Base-by-base conservation (phyloP, 2,888 invertebrate species). In the Halictus ligatus region DNA sequence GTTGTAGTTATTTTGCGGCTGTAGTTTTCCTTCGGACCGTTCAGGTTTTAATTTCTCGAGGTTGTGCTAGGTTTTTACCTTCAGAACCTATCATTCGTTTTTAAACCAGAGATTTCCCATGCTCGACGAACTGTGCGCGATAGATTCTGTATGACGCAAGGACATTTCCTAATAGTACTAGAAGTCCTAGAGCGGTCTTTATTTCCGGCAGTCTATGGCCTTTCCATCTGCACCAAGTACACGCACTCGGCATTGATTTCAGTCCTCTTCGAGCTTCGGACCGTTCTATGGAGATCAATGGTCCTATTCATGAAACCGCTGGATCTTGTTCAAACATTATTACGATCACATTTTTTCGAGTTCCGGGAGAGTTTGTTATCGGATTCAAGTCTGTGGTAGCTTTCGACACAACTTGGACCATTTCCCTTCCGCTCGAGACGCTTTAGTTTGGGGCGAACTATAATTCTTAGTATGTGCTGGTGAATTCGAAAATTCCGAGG, bases 191-290 rank as follows among this genome's bases (percentile, higher is more conserved):
- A 15, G 15, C 15, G 64, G 64, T 64, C 64, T 64, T 64, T 29
- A 29, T 29, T 64, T 29, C 64, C 58, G 29, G 29, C 13, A 64
- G 29, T 64, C 64, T 64, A 64, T 29, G 29, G 64, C 29, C 29
- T 64, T 64, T 64, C 64, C 64, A 64, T 64, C 64, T 29, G 64
- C 15, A 18, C 15, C 29, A 64, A 64, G 29, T 64, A 29, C 64
- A 64, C 64, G 64, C 64, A 64, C 64, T 29, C 29, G 29, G 64
- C 64, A 64, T 64, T 64, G 64, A 29, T 64, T 64, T 64, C 29
- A 18, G 13, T 29, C 29, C 64, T 29, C 64, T 29, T 15, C 18
- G 64, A 18, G 64, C 64, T 18, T 7, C 2, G 6, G 15, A 5
- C 64, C 18, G n/a, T 64, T 64, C 64, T 64, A 64, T 64, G 8